These are phyloP conservation scores for Neosalanx taihuensis DNA, from an alignment of 2,797 vertebrate genomes.

Conservation along the genomic window DNA sequence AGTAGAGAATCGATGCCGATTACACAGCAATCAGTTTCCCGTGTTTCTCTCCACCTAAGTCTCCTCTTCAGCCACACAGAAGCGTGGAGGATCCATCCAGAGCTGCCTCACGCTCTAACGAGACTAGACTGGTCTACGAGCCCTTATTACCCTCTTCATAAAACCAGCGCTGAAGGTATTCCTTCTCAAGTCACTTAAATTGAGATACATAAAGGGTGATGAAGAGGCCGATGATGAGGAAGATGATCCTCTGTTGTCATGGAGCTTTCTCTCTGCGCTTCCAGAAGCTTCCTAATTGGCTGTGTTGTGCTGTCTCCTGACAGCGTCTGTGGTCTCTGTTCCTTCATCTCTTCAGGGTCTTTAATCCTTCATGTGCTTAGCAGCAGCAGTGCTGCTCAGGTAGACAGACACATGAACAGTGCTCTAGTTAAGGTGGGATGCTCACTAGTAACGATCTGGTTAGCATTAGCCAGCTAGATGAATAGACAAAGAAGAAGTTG, in stretches of 20 bases:
- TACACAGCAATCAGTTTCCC: not conserved
- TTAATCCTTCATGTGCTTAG: conserved; percentile 37
- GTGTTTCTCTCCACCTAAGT: not conserved
- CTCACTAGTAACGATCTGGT: too few species aligned
- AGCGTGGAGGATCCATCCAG: not conserved
- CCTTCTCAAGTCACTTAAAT: conserved; percentile 46
- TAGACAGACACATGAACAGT: too few species aligned
- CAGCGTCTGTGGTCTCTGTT: conserved; percentile 13
- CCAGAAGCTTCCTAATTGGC: conserved; percentile 63
- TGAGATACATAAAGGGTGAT: conserved; percentile 48
- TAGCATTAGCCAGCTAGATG: too few species aligned
- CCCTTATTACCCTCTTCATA: too few species aligned
- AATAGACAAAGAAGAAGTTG: too few species aligned
- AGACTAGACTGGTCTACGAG: not conserved
- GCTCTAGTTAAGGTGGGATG: too few species aligned
- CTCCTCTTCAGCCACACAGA: not conserved
- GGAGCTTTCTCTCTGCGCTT: conserved; percentile 45
- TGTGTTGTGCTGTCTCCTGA: conserved; percentile 36
- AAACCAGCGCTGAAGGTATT: conserved; percentile 12
- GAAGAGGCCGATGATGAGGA: conserved; percentile 37
- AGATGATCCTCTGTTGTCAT: conserved; percentile 59
- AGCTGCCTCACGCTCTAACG: not conserved
- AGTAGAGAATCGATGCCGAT: not conserved
- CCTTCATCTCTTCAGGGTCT: conserved; percentile 22
- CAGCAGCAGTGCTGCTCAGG: conserved; percentile 1